Percentiles rank a stretch among this genome's conserved stretches.
phyloP scores from a whole-genome alignment of 1,140 invertebrate species.

The Drosophila gunungcola region DNA sequence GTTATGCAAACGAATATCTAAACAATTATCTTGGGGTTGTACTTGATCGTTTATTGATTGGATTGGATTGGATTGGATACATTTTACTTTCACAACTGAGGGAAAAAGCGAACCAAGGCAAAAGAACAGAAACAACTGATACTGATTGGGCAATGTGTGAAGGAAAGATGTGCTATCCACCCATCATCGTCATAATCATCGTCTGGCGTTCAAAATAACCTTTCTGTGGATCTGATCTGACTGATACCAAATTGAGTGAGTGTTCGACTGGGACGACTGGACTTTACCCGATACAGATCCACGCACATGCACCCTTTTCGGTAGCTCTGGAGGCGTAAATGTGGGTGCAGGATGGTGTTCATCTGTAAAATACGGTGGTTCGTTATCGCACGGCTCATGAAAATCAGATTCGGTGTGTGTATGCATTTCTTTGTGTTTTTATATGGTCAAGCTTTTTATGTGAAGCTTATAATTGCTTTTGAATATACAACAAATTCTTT shows the following conservation, averaged over 20 bases:
- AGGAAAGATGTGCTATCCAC: conserved; percentile 17
- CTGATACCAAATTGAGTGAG: conserved; percentile 43
- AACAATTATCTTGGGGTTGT: conserved; percentile 33
- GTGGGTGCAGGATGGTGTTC: conserved; percentile 96
- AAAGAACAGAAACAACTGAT: conserved; percentile 18
- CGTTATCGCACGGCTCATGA: conserved; percentile 70
- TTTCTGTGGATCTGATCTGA: conserved; percentile 58
- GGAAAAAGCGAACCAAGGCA: conserved; percentile 46
- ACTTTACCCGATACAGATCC: conserved; percentile 88
- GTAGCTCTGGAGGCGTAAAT: conserved; percentile 98
- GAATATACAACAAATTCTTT: conserved; percentile 48
- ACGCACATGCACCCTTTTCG: conserved; percentile 98
- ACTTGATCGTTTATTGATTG: conserved; percentile 20
- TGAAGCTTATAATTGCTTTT: conserved; percentile 61
- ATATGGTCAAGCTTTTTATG: conserved; percentile 55
- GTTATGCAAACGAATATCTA: conserved; percentile 60
- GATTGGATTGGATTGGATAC: conserved; percentile 36
- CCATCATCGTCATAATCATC: background rate
- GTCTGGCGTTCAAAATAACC: conserved; percentile 63
- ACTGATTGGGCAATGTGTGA: conserved; percentile 20
- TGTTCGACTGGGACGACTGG: conserved; percentile 36
- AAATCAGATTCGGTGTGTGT: conserved; percentile 58
- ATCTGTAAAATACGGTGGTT: conserved; percentile 91
- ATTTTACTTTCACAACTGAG: conserved; percentile 20
- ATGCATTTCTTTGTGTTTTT: conserved; percentile 52